These are phyloP conservation scores for Orestias chungarensis DNA, from an alignment of 2,797 vertebrate genomes.

Conservation along the genomic window DNA sequence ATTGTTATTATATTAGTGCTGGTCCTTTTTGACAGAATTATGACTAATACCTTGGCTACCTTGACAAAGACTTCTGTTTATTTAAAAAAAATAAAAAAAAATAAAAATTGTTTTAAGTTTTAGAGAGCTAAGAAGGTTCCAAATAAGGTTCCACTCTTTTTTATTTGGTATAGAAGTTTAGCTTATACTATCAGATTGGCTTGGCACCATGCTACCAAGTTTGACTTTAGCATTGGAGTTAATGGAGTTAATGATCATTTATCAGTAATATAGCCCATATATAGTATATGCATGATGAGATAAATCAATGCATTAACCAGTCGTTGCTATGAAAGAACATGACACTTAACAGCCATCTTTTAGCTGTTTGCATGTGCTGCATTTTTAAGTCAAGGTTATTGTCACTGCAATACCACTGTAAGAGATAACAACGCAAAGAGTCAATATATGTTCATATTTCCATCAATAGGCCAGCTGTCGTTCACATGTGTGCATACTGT, in stretches of 20 bases:
- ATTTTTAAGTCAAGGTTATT: slow-evolving; percentile 2
- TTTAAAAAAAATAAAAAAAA: too few relatives aligned
- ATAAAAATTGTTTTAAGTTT: too few relatives aligned
- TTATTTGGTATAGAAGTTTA: neutral
- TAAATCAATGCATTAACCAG: neutral
- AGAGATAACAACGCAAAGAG: slow-evolving; percentile 38
- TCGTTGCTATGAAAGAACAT: neutral
- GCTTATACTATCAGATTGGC: neutral
- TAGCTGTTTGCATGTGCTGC: neutral
- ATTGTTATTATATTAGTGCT: too few relatives aligned
- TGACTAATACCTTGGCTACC: too few relatives aligned
- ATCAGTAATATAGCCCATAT: neutral
- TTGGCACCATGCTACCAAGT: neutral
- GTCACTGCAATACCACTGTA: slow-evolving; percentile 18
- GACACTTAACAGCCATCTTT: neutral
- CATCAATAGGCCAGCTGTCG: slow-evolving; percentile 16
- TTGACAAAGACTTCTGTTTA: too few relatives aligned
- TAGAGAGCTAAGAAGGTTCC: too few relatives aligned
- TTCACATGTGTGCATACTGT: slow-evolving; percentile 30
- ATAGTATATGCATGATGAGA: neutral
- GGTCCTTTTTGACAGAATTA: too few relatives aligned
- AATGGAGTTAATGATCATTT: neutral
- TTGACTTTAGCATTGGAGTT: neutral
- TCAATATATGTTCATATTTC: slow-evolving; percentile 38
- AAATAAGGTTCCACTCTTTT: too few relatives aligned